A percentile compares a stretch with the other conserved stretches of the same genome.
phyloP scores from a whole-genome alignment of 2,888 invertebrate species.

The Rhamnusium bicolor region DNA sequence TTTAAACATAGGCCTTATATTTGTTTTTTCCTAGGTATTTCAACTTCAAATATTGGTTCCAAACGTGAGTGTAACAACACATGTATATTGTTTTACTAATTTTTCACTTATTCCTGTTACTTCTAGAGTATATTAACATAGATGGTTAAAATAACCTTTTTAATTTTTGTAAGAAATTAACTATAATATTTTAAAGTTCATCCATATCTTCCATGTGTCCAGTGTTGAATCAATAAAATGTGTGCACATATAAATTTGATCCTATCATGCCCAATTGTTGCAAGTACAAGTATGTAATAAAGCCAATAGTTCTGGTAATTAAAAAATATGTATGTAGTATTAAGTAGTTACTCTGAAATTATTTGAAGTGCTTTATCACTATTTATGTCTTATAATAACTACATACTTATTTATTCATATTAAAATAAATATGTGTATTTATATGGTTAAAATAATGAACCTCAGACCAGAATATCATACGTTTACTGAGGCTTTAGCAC shows the following conservation, averaged over 20 bases:
- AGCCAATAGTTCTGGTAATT: too few species aligned
- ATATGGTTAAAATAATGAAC: too few species aligned
- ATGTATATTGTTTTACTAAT: neutral
- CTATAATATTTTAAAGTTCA: neutral
- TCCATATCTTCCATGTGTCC: too few species aligned
- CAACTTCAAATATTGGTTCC: conserved; percentile 9
- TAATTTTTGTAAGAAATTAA: neutral
- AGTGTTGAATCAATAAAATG: neutral
- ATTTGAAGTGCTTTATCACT: too few species aligned
- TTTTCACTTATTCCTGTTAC: neutral
- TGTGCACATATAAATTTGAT: too few species aligned
- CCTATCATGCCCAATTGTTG: too few species aligned
- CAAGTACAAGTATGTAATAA: too few species aligned
- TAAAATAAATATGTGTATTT: too few species aligned
- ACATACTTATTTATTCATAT: neutral
- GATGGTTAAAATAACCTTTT: neutral
- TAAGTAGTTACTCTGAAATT: neutral
- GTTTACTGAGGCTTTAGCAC: neutral
- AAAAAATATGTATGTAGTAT: too few species aligned
- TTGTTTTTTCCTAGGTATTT: conserved; percentile 11
- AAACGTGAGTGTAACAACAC: conserved; percentile 14
- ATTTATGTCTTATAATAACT: neutral
- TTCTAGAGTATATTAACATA: neutral
- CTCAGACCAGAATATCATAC: neutral
- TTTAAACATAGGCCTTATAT: neutral